Conservation (phyloP, 2,888 invertebrate genomes). For the Octonoba sinensis region DNA sequence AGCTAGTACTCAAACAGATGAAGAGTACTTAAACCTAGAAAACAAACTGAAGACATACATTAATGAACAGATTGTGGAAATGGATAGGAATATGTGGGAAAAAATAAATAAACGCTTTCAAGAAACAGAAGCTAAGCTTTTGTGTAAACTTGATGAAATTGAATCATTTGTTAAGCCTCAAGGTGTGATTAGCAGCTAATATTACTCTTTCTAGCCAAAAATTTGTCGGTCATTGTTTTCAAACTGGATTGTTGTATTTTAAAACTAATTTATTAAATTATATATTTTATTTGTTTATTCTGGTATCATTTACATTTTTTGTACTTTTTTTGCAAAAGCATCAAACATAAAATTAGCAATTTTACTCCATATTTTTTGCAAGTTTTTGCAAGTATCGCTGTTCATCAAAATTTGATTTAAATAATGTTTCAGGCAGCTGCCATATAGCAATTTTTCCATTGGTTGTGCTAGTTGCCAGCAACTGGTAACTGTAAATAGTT, state of each 20-base stretch:
- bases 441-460: constrained; percentile 54
- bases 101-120: constrained; percentile 49
- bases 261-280: constrained; percentile 9
- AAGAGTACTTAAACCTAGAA: constrained; percentile 36
- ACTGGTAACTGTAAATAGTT: constrained; percentile 28
- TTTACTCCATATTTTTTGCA: constrained; percentile 39
- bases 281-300: not conserved
- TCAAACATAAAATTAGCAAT: not conserved
- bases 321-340: constrained; percentile 9
- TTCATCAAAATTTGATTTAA: constrained; percentile 28
- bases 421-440: constrained; percentile 31
- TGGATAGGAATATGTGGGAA: constrained; percentile 47
- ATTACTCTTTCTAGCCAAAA: no score
- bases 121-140: constrained; percentile 56
- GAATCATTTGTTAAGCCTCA: constrained; percentile 62
- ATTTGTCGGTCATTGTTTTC: not conserved
- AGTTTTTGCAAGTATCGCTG: constrained; percentile 30
- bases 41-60: constrained; percentile 37
- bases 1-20: constrained; percentile 41
- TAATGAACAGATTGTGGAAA: constrained; percentile 36
- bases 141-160: constrained; percentile 63
- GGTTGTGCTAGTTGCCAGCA: constrained; percentile 43
- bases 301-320: not conserved
- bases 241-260: constrained; percentile 1
- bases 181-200: constrained; percentile 24